Evolutionary conservation across 2,888 invertebrate species (phyloP).

Genomic region (Eupeodes luniger): DNA sequence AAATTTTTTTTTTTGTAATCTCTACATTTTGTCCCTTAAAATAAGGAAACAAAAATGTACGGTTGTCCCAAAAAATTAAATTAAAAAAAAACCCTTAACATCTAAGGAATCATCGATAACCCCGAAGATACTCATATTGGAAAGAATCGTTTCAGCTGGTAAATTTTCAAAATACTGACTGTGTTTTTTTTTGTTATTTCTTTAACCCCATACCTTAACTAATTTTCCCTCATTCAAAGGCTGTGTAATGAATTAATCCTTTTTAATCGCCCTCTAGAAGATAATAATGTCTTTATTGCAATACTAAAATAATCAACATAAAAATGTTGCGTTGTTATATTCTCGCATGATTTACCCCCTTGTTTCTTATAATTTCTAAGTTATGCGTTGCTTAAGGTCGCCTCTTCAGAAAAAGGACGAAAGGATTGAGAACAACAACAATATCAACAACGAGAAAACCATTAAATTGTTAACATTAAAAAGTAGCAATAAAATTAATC

Average conservation of each 20-base stretch:
- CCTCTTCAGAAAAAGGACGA: no score
- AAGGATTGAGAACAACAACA: neutral
- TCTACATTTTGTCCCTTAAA: no score
- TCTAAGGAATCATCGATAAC: no score
- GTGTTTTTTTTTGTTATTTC: no score
- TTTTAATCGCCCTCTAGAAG: neutral
- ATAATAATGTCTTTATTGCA: slow-evolving; percentile 5
- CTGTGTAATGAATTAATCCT: neutral
- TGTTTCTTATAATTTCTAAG: slow-evolving; percentile 1
- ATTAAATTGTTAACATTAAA: slow-evolving; percentile 28
- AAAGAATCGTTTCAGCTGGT: no score
- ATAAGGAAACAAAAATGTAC: no score
- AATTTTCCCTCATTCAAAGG: neutral
- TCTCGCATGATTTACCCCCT: neutral
- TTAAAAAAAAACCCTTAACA: no score
- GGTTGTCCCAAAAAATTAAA: no score
- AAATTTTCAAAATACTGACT: no score
- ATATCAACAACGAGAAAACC: neutral
- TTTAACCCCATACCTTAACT: neutral
- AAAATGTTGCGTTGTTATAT: neutral
- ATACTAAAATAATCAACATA: slow-evolving; percentile 13
- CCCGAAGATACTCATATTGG: no score
- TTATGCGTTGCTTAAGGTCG: neutral
- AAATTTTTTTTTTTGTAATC: no score
- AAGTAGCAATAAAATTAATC: slow-evolving; percentile 27